Base-by-base conservation (phyloP, 2,797 vertebrate genomes). In the Sebastolobus altivelis region DNA sequence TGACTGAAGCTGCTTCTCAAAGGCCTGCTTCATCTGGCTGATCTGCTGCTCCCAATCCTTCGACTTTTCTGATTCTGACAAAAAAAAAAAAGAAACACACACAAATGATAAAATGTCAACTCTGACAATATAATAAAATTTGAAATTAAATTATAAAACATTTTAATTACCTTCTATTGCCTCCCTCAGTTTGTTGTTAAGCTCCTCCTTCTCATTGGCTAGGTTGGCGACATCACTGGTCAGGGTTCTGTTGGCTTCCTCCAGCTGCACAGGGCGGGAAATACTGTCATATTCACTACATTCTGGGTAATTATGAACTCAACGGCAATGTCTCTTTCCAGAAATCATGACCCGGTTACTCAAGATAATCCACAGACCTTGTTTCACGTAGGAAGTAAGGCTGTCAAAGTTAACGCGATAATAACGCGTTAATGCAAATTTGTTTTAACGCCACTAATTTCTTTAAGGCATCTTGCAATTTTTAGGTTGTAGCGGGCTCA, bases 211-310 rank as follows among this genome's bases (percentile, higher is more conserved):
- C 93, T 99, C 98, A 79, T 96, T 98, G 74, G 98, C 97, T 71
- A 99, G 96, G 90, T 99, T 99, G 69, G 96, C 98, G 31, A 99
- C 98, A 76, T 99, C 98, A 73, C 96, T 97, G 12, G 98, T 99
- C 81, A 99, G 94, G 7, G 97, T 99, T 85, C 98, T 96, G 54
- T 99, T 99, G 11, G 98, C 97, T 94, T 99, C 98, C 90, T 99
- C 99, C 90, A 99, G 92, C 99, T 99, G 87, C 73, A 79, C 1
- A 20, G 9, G 43, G 37, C 14, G 77, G 66, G 7, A 77, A 74
- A 83, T 38, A 16, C n/a, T 6, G 72, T 84, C 58, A 77, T 12
- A 25, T 52, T 72, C 18, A 65, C 49, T 60, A 4, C 43, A 9
- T n/a, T 16, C n/a, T 31, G 3, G 13, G 54, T 8, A 10, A 65